These are phyloP conservation scores for Chrysocyon brachyurus DNA, from an alignment of 2,797 vertebrate genomes.

Conservation along the genomic window DNA sequence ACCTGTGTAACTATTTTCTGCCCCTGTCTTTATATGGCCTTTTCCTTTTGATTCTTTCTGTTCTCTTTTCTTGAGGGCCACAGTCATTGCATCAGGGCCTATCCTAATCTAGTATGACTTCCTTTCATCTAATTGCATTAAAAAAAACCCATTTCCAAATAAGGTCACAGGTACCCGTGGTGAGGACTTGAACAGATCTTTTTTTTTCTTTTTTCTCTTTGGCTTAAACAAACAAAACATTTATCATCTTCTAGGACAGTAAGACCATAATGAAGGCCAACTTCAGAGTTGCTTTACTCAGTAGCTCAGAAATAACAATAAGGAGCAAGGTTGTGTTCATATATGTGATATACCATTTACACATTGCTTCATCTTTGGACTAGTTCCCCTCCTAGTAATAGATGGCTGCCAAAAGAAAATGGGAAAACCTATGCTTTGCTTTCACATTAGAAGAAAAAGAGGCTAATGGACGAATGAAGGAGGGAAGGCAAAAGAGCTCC, in stretches of 20 bases:
- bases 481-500: neutral
- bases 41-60: neutral
- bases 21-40: neutral
- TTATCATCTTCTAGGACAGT: neutral
- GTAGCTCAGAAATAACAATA: neutral
- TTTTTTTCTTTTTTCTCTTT: neutral
- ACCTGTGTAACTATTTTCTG: neutral
- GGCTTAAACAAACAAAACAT: neutral
- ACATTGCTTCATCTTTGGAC: neutral
- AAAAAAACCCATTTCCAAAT: neutral
- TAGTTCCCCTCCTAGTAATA: neutral
- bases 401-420: neutral
- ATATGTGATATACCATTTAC: neutral
- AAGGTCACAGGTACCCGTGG: neutral
- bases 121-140: neutral
- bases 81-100: neutral
- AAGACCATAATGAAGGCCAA: neutral
- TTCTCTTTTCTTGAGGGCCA: neutral
- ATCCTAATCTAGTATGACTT: neutral
- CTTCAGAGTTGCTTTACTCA: neutral
- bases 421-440: neutral
- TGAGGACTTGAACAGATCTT: neutral
- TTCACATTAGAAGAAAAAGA: neutral
- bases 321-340: neutral
- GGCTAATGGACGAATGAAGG: neutral